Evolutionary conservation across 1,140 invertebrate genomes (phyloP), one percentile per base, ranked within the genome.

Genomic region (Prorops nasuta): DNA sequence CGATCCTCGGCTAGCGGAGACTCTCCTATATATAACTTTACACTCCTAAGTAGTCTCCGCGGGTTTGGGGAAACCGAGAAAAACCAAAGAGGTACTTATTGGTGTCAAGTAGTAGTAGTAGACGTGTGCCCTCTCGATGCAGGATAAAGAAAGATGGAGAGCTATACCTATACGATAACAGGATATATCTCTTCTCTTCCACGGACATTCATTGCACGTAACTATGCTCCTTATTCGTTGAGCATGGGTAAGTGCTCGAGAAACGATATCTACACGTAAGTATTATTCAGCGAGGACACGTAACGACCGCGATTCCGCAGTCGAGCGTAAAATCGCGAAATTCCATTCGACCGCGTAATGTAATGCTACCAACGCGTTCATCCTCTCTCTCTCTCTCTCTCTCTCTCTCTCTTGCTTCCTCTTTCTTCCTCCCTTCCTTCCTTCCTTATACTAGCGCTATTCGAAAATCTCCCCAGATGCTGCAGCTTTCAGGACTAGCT

Each of bases 281-380:
- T 53, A 60, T 61, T 60, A 61, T 53, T 53, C 54, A 60, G 48
- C 36, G n/a, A 18, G 28, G 31, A 53, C 38, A 37, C 34, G 40
- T 41, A 56, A 60, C 56, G 42, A 52, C 35, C 43, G 19, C 45
- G 39, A 57, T 53, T 45, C 44, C 37, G 44, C 50, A 35, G 20
- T 15, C n/a, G 37, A 45, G 47, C 58, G 44, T 62, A 57, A 62
- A 62, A 62, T 62, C 58, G 47, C 37, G 36, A 47, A 51, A 61
- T 56, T 60, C 54, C 51, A 28, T 43, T 46, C 47, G 40, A 50
- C 32, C 43, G 21, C 39, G 28, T 49, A 41, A 53, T 39, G 14
- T n/a, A n/a, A 42, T 38, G 16, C 6, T 35, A 14, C 34, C 8
- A 35, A 4, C 32, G 16, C 12, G 3, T n/a, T n/a, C n/a, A 12